These are phyloP conservation scores for Daboia siamensis DNA, from an alignment of 2,113 vertebrate species.

Conservation along the genomic window DNA sequence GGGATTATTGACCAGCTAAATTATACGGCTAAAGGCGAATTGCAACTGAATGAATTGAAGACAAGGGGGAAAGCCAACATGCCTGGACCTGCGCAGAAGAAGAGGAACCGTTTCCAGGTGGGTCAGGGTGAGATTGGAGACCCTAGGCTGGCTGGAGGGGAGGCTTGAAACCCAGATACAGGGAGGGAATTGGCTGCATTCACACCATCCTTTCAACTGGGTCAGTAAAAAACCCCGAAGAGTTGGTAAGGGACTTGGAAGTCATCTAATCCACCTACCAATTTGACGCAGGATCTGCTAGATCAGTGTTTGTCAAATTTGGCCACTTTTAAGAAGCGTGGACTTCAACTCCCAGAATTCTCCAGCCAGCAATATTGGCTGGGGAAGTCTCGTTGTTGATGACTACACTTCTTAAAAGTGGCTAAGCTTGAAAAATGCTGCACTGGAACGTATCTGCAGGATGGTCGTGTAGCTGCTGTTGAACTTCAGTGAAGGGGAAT, in stretches of 20 bases:
- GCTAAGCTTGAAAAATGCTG: background rate
- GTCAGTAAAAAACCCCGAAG: background rate
- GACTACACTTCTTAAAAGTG: background rate
- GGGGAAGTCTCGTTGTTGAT: background rate
- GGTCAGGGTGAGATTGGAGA: background rate
- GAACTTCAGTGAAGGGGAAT: background rate
- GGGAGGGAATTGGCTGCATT: background rate
- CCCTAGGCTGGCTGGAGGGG: background rate
- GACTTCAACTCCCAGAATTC: background rate
- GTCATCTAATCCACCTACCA: background rate
- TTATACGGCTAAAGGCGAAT: conserved; percentile 66
- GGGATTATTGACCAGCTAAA: conserved; percentile 72
- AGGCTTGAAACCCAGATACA: background rate
- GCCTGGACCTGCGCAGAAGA: conserved; percentile 57
- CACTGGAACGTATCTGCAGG: background rate
- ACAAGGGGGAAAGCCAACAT: conserved; percentile 44
- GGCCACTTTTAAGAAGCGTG: background rate
- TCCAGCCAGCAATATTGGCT: background rate
- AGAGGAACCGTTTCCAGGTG: conserved; percentile 66
- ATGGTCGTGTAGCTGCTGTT: background rate
- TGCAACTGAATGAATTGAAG: conserved; percentile 65
- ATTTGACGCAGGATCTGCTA: background rate
- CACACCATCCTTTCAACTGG: background rate
- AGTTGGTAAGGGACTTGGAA: background rate
- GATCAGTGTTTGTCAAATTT: background rate